Conservation (phyloP, 2,113 vertebrate species). For the Tympanuchus pallidicinctus region DNA sequence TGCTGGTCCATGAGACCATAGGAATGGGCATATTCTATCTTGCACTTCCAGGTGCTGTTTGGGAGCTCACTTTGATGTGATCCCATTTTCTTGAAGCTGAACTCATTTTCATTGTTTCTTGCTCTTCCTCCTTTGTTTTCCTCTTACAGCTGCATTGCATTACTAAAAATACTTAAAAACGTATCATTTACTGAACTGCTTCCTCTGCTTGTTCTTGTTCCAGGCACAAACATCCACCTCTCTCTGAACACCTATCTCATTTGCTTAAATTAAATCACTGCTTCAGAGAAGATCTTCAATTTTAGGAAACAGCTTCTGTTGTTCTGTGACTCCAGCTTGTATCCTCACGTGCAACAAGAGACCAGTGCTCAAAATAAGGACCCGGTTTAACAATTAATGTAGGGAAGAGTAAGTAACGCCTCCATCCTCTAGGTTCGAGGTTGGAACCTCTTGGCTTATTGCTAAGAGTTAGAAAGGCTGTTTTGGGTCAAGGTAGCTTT, state of each 20-base stretch:
- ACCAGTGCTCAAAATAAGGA: neutral
- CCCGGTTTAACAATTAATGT: neutral
- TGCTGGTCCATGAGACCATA: fast-evolving
- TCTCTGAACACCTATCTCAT: neutral
- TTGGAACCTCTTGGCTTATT: neutral
- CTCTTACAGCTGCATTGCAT: conserved; percentile 10
- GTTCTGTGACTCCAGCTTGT: neutral
- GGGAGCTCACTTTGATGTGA: neutral
- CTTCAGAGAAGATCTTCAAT: conserved; percentile 21
- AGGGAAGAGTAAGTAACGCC: neutral
- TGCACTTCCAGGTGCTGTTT: neutral
- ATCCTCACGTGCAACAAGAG: neutral
- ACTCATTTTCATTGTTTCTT: neutral
- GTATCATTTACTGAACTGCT: conserved; percentile 7
- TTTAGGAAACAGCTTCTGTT: neutral
- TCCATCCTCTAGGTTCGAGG: neutral
- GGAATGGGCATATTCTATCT: neutral
- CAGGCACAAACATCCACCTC: conserved; percentile 51
- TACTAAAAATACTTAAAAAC: conserved; percentile 49
- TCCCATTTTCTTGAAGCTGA: neutral
- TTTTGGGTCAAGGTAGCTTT: neutral
- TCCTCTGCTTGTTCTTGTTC: conserved; percentile 52
- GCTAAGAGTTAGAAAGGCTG: neutral
- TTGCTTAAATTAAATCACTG: conserved; percentile 8
- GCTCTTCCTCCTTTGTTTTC: conserved; percentile 25